Percentiles rank a stretch among this genome's conserved stretches.
phyloP scores from a whole-genome alignment of 2,797 vertebrate species.

The Clarias laeviceps region DNA sequence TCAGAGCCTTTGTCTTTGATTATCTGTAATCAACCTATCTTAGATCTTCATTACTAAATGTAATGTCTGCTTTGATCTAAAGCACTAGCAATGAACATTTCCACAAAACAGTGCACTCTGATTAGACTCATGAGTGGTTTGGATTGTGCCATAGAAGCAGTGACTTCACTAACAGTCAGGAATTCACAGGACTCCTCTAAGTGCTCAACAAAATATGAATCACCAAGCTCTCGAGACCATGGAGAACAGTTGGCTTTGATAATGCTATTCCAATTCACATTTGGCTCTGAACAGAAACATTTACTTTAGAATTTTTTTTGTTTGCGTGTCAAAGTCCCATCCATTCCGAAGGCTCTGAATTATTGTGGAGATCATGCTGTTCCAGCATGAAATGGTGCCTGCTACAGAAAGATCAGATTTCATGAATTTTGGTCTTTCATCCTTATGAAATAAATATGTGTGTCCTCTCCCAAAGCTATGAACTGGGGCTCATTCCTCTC shows the following conservation, averaged over 20 bases:
- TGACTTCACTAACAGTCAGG: constrained; percentile 45
- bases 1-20: constrained; percentile 48
- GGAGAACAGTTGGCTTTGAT: constrained; percentile 62
- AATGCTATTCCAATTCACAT: constrained; percentile 59
- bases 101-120: constrained; percentile 34
- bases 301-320: constrained; percentile 61
- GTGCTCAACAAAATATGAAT: constrained; percentile 57
- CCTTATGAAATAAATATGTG: constrained; percentile 83
- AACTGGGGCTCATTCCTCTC: constrained; percentile 48
- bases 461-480: constrained; percentile 60
- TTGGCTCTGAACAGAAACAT: constrained; percentile 60
- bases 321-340: constrained; percentile 77
- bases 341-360: constrained; percentile 73
- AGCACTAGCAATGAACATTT: constrained; percentile 40
- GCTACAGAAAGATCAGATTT: constrained; percentile 80
- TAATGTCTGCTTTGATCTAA: constrained; percentile 47
- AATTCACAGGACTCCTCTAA: constrained; percentile 40
- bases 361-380: constrained; percentile 77
- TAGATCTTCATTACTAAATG: constrained; percentile 38
- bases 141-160: constrained; percentile 34
- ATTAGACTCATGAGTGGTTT: constrained; percentile 46
- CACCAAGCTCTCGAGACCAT: constrained; percentile 48
- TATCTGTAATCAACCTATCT: constrained; percentile 37
- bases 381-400: constrained; percentile 76
- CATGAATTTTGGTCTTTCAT: constrained; percentile 77